These are phyloP conservation scores for Caenorhabditis sp. DNA, from an alignment of 2,888 invertebrate species.

Conservation along the genomic window DNA sequence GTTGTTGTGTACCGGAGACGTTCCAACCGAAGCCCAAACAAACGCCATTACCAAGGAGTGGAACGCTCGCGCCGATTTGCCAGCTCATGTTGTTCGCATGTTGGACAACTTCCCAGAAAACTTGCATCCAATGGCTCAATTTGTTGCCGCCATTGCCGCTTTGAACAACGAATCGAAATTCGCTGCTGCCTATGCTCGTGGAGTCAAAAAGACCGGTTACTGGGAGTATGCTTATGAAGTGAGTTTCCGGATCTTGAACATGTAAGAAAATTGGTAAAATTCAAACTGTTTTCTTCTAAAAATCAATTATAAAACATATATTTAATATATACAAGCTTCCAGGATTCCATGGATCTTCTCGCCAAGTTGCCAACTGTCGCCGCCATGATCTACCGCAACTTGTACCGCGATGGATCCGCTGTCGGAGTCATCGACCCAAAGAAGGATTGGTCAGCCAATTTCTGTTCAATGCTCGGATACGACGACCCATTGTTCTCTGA, in stretches of 20 bases:
- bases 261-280: background rate
- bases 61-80: slow-evolving; percentile 86
- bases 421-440: slow-evolving; percentile 87
- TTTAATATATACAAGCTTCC: too few species aligned
- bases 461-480: slow-evolving; percentile 88
- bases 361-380: slow-evolving; percentile 93
- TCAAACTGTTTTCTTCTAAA: slow-evolving; percentile 74
- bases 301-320: too few species aligned
- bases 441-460: slow-evolving; percentile 89
- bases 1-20: slow-evolving; percentile 87
- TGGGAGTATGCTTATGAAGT: slow-evolving; percentile 76
- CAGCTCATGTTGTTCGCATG: slow-evolving; percentile 89
- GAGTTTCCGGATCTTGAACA: too few species aligned
- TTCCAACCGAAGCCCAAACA: slow-evolving; percentile 81
- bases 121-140: slow-evolving; percentile 93
- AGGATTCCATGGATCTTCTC: slow-evolving; percentile 92
- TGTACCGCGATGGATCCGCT: slow-evolving; percentile 84
- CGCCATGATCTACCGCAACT: slow-evolving; percentile 90
- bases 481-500: slow-evolving; percentile 83
- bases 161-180: slow-evolving; percentile 91
- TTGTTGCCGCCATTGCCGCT: slow-evolving; percentile 85
- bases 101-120: slow-evolving; percentile 88
- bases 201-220: slow-evolving; percentile 79
- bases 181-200: slow-evolving; percentile 86
- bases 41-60: slow-evolving; percentile 82